Conservation (phyloP, 2,797 vertebrate species). For the Anguilla megastoma region DNA sequence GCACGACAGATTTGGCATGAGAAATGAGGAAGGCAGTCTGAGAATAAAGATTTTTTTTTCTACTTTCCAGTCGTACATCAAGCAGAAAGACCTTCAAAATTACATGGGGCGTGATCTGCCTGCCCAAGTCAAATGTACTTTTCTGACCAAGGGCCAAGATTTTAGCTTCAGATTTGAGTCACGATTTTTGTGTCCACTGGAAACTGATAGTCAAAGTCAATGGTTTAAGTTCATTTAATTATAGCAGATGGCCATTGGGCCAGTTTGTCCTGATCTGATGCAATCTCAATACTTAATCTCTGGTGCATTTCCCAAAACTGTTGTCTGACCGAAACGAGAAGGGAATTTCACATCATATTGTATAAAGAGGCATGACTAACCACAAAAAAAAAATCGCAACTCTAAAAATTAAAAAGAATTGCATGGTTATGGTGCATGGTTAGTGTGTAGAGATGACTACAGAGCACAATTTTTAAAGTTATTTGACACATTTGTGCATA, state of each 20-base stretch:
- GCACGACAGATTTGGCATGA: conserved; percentile 27
- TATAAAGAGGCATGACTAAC: neutral
- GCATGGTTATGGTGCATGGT: neutral
- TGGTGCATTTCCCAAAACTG: neutral
- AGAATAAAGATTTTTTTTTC: conserved; percentile 33
- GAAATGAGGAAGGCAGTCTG: conserved; percentile 32
- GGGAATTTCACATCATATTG: neutral
- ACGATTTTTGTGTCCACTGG: neutral
- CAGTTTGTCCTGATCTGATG: neutral
- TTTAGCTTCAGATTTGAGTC: neutral
- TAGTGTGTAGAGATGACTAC: neutral
- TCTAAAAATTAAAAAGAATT: neutral
- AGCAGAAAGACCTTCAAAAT: conserved; percentile 45
- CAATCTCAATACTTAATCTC: neutral
- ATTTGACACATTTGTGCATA: too few relatives aligned
- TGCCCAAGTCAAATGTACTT: neutral
- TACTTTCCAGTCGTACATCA: conserved; percentile 43
- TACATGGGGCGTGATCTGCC: neutral
- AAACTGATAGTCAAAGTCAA: neutral
- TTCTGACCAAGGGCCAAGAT: neutral
- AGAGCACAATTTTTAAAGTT: too few relatives aligned
- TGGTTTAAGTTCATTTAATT: neutral
- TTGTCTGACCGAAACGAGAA: neutral
- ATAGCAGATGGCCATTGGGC: neutral
- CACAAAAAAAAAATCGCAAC: too few relatives aligned